Base-by-base conservation (phyloP, 2,888 invertebrate genomes). In the Nomada goodeniana region DNA sequence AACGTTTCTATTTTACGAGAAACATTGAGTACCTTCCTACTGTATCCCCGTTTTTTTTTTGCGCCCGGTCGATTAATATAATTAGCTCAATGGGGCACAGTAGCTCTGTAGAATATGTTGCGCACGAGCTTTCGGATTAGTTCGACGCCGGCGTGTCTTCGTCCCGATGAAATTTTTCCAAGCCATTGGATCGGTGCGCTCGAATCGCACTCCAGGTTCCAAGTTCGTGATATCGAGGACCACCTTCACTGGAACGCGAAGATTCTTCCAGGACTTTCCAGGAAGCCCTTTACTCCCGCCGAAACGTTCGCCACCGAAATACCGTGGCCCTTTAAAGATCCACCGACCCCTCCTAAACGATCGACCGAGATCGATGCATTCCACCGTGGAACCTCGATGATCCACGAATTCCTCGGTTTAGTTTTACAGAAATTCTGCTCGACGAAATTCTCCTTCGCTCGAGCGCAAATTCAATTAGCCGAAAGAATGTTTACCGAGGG, bases 251-350 rank as follows among this genome's bases (percentile, higher is more conserved):
- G 82, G 77, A 84, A 87, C 87, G 81, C 79, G 70, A 72, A 70
- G 59, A 36, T 82, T 83, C 70, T 80, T 80, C 79, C 81, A 72
- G 80, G 80, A 80, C 86, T 88, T 90, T 90, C 90, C 86, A 83
- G 84, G 90, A 91, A 89, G 87, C 86, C 89, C 65, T 90, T 88
- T 84, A 86, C 87, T 72, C 67, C 75, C 82, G 89, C 78, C 86
- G 89, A 83, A 88, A 76, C 82, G 85, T 61, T 72, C 61, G 81
- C 60, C 82, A 53, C 57, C 81, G 76, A 67, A 71, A 79, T 81
- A 67, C 79, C 71, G 75, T 71, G 82, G 86, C 79, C 83, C 86
- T 85, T 88, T 81, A 86, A 88, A 88, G 80, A 80, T 78, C 75
- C 79, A 71, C 61, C 72, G 71, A 70, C 55, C 74, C 79, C 63